Conservation (phyloP, 1,140 invertebrate genomes). For the Popillia japonica region DNA sequence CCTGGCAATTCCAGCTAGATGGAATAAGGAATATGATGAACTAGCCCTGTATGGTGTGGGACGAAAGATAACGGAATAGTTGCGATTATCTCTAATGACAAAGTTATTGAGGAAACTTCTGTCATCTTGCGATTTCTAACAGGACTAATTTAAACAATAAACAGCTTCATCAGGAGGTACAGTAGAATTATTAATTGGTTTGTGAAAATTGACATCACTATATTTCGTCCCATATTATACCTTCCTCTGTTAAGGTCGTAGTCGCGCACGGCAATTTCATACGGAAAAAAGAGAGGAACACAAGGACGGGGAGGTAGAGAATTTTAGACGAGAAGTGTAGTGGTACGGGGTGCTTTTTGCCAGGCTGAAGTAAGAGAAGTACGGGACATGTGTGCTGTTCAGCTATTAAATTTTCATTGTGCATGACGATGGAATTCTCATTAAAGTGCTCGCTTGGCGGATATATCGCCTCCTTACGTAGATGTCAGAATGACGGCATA, state of each 20-base stretch:
- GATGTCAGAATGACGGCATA: not conserved
- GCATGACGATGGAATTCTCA: slow-evolving; percentile 33
- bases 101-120: no score
- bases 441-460: slow-evolving; percentile 20
- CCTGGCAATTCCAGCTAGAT: no score
- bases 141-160: no score
- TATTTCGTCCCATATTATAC: not conserved
- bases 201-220: no score
- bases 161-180: no score
- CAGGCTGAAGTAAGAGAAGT: not conserved
- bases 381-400: not conserved
- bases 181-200: no score
- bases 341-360: not conserved
- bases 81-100: no score
- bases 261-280: not conserved
- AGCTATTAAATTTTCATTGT: slow-evolving; percentile 33
- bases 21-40: no score
- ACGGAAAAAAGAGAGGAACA: not conserved
- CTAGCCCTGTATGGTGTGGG: no score
- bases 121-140: no score
- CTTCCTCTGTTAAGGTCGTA: not conserved
- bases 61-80: no score
- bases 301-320: not conserved
- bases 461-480: not conserved
- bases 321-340: not conserved